phyloP scores from a whole-genome alignment of 2,888 invertebrate genomes.

The Mythimna vitellina region DNA sequence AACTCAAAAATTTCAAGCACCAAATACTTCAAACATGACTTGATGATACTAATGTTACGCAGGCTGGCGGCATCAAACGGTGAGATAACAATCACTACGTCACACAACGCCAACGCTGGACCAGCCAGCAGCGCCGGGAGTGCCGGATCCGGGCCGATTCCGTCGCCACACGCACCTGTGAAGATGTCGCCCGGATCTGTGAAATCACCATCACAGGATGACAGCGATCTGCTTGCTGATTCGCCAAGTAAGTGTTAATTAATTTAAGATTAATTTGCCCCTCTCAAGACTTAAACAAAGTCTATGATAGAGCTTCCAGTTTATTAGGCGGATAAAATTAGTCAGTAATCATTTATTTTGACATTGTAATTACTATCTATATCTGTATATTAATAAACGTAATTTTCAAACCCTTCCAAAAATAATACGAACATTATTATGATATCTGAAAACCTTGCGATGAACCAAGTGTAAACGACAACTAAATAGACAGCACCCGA shows the following conservation, averaged over 20 bases:
- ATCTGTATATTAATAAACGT: background rate
- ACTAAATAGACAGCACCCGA: constrained; percentile 14
- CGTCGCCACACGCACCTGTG: constrained; percentile 89
- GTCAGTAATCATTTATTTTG: background rate
- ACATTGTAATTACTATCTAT: background rate
- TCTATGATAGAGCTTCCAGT: background rate
- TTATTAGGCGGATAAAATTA: background rate
- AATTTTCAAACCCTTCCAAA: background rate
- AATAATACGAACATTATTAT: background rate
- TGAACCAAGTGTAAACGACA: background rate
- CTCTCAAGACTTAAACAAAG: no score
- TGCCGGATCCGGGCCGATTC: constrained; percentile 84
- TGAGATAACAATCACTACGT: constrained; percentile 95
- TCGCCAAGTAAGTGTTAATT: constrained; percentile 94
- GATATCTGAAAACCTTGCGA: background rate
- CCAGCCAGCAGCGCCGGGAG: constrained; percentile 88
- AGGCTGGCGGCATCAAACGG: constrained; percentile 95
- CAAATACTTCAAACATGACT: constrained; percentile 48
- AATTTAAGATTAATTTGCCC: background rate
- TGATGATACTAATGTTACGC: constrained; percentile 60
- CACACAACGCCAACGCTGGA: constrained; percentile 89
- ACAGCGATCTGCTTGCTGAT: constrained; percentile 94
- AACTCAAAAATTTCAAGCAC: constrained; percentile 23
- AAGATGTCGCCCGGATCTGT: constrained; percentile 92
- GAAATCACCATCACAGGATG: constrained; percentile 92